phyloP scores from a whole-genome alignment of 2,113 vertebrate genomes.

The Origma solitaria region DNA sequence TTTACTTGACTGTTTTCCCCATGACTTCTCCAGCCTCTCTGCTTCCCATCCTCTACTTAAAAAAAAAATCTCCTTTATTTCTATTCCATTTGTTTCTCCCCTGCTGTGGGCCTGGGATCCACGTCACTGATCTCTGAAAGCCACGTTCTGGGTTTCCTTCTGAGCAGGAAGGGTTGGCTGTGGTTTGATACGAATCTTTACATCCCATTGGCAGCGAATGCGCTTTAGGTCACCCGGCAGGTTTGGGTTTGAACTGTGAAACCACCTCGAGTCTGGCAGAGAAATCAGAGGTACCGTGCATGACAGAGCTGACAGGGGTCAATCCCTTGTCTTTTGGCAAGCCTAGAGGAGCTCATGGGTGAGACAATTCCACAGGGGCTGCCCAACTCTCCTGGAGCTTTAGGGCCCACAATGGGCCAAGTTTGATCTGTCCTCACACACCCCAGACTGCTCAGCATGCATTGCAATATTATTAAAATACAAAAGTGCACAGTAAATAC shows the following conservation, averaged over 20 bases:
- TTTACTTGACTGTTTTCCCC: neutral
- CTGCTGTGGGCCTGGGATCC: neutral
- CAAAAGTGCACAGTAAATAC: neutral
- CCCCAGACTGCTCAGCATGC: neutral
- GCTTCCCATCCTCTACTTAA: neutral
- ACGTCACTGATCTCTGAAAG: neutral
- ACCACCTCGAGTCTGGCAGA: neutral
- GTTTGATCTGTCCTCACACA: neutral
- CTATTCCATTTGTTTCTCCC: neutral
- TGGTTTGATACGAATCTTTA: constrained; percentile 9
- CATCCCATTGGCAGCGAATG: neutral
- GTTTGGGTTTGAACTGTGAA: neutral
- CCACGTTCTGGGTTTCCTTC: neutral
- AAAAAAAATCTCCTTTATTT: neutral
- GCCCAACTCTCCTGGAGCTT: neutral
- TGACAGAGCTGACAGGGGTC: neutral
- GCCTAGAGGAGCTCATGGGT: neutral
- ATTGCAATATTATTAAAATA: neutral
- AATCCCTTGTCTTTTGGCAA: neutral
- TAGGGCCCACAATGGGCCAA: accelerated
- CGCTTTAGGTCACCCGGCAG: neutral
- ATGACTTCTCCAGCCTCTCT: neutral
- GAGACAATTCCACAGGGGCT: neutral
- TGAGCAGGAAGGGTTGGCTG: neutral
- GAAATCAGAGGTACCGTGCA: neutral